Conservation (phyloP, 2,113 vertebrate genomes). For the Pituophis catenifer region DNA sequence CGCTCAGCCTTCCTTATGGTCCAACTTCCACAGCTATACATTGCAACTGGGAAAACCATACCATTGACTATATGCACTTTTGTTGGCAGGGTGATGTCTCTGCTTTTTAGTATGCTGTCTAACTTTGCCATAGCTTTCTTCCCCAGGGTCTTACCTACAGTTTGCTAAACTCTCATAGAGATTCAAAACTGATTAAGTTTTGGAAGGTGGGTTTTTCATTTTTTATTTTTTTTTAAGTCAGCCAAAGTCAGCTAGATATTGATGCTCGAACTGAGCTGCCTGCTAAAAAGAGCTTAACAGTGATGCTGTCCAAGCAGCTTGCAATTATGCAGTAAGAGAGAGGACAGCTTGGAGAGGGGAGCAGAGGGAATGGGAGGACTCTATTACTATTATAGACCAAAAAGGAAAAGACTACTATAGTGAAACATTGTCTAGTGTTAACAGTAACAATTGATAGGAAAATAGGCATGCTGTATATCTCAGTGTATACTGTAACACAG, state of each 20-base stretch:
- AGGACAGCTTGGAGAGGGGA: not conserved
- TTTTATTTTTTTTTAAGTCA: not conserved
- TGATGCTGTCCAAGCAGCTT: not conserved
- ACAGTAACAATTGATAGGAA: not conserved
- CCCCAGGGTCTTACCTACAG: not conserved
- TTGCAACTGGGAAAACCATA: too few species aligned
- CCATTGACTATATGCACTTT: too few species aligned
- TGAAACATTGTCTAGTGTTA: not conserved
- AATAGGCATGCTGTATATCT: not conserved
- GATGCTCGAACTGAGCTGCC: not conserved
- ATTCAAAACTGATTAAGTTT: not conserved
- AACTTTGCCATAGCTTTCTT: too few species aligned
- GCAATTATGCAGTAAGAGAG: not conserved
- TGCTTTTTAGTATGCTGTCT: too few species aligned
- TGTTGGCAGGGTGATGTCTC: too few species aligned
- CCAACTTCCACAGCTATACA: too few species aligned
- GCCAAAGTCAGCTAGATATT: not conserved
- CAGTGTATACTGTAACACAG: not conserved
- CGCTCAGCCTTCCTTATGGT: too few species aligned
- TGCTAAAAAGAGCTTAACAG: not conserved
- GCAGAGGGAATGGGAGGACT: not conserved
- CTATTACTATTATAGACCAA: not conserved
- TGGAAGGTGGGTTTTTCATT: not conserved
- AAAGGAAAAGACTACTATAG: not conserved
- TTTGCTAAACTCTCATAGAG: not conserved